Base-by-base conservation (phyloP, 2,113 vertebrate species). In the Halichoerus grypus region DNA sequence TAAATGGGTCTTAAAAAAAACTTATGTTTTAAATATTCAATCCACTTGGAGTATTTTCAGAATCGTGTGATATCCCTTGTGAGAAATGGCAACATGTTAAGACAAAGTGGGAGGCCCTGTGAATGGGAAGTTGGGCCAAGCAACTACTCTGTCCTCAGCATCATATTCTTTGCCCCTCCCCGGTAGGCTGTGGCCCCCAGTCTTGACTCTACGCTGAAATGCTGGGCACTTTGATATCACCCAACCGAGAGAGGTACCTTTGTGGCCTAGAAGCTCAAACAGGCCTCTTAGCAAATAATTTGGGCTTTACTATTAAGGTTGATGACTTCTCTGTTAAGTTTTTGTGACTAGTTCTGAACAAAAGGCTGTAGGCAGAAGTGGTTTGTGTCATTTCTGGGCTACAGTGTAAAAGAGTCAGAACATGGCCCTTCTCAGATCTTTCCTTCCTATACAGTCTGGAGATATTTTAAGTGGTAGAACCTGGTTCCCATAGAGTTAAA, bases 21-120 rank as follows among this genome's bases (percentile, higher is more conserved):
- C 3, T 24, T 74, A 4, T 24, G 18, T 84, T 61, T 49, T 36
- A 83, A 88, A 57, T 59, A 5, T 94, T 67, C 26, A 12, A 7
- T 55, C 5, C 5, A 33, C n/a, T 42, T 42, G 46, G 28, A 36
- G 3, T 65, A 11, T 95, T 93, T 85, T 42, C 55, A 85, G 36
- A 93, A 82, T 42, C 18, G 1, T 90, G 18, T 65, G 18, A 14
- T 67, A 51, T 51, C 26, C 5, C 63, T 81, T 7, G 14, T 46
- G 53, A 81, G n/a, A 97, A 81, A 74, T 91, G 36, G 42, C 42
- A 96, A 55, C 55, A 72, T n/a, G 18, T 69, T n/a, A 49, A 80
- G 22, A 57, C 26, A 39, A 69, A 71, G 46, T 0, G 15, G 4
- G 42, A 76, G 63, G 24, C 24, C 11, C 55, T 2, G 1, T 12